These are phyloP conservation scores for Neotoxoptera formosana DNA, from an alignment of 1,140 invertebrate genomes.

Conservation along the genomic window DNA sequence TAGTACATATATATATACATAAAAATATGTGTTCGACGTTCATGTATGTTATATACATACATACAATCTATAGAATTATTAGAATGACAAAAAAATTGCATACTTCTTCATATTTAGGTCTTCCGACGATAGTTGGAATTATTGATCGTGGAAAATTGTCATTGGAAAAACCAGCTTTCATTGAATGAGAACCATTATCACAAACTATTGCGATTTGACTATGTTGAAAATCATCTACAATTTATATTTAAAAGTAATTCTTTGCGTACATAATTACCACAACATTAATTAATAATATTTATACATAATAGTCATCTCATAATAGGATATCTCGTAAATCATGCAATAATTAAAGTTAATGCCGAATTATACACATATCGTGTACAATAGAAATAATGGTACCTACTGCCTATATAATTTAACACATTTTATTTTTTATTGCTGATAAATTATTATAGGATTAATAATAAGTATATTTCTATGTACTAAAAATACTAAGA, in stretches of 20 bases:
- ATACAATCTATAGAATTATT: neutral
- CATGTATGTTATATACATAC: neutral
- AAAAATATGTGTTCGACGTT: too few species aligned
- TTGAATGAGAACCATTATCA: conserved; percentile 8
- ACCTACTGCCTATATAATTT: neutral
- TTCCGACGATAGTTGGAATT: conserved; percentile 18
- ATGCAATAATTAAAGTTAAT: neutral
- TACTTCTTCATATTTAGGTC: neutral
- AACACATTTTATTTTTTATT: neutral
- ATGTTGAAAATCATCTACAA: neutral
- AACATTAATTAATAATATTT: neutral
- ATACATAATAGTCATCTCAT: neutral
- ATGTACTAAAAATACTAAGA: neutral
- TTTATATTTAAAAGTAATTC: neutral
- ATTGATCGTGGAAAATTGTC: neutral
- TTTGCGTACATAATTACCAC: neutral
- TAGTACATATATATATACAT: too few species aligned
- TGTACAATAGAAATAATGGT: neutral
- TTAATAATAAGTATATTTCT: too few species aligned
- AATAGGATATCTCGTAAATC: neutral
- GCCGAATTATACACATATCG: too few species aligned
- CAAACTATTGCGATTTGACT: neutral
- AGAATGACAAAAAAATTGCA: neutral
- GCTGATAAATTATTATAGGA: too few species aligned
- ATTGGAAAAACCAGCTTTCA: conserved; percentile 28